Conservation (phyloP, 2,113 vertebrate genomes). For the Ammodramus savannarum region DNA sequence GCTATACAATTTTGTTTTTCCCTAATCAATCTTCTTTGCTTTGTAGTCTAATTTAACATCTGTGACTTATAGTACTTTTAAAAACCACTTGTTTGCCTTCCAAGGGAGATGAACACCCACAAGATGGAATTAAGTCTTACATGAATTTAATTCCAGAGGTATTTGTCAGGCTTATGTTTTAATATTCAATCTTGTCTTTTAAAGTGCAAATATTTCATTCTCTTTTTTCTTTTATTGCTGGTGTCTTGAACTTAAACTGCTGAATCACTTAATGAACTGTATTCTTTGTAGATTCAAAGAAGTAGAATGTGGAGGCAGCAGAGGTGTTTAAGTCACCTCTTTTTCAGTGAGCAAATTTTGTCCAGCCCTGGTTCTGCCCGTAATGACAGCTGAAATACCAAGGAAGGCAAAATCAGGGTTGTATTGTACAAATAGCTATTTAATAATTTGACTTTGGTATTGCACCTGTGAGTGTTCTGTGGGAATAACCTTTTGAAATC, state of each 20-base stretch:
- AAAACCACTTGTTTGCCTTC: not conserved
- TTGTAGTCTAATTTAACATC: not conserved
- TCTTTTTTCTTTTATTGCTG: not conserved
- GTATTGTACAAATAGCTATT: not conserved
- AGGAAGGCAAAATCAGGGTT: not conserved
- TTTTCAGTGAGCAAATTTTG: not conserved
- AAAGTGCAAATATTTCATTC: not conserved
- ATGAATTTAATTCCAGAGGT: not conserved
- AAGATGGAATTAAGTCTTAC: not conserved
- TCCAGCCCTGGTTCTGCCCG: not conserved
- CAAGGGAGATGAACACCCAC: not conserved
- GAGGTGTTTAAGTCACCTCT: not conserved
- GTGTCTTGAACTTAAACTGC: not conserved
- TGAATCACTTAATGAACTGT: not conserved
- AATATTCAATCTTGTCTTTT: not conserved
- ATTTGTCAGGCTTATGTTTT: not conserved
- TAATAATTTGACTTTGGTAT: not conserved
- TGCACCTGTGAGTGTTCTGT: not conserved
- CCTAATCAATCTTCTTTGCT: not conserved
- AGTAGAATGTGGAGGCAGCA: not conserved
- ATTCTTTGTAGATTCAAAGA: not conserved
- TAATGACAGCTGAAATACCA: not conserved
- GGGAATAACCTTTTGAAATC: not conserved
- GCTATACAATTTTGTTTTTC: not conserved
- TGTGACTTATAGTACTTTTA: not conserved